A percentile compares a stretch with the other conserved stretches of the same genome.
phyloP scores from a whole-genome alignment of 2,113 vertebrate species.

The Stomatorhinus ivindoensis region DNA sequence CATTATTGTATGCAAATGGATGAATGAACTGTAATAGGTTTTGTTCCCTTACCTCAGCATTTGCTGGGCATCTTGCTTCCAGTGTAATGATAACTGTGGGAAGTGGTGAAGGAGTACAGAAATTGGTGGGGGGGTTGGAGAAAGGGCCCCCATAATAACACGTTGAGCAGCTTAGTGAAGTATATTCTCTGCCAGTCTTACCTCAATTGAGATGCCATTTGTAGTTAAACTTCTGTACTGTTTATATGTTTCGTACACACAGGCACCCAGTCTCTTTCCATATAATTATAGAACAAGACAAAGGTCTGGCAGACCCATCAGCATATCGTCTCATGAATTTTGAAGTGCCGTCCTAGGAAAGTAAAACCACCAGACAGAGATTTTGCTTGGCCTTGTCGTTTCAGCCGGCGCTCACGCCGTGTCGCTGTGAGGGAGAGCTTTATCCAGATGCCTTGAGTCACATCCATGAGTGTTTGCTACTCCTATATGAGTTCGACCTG shows the following conservation, averaged over 20 bases:
- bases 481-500: background rate
- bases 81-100: constrained; percentile 14
- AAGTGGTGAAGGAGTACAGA: constrained; percentile 7
- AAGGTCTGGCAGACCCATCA: constrained; percentile 30
- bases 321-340: constrained; percentile 21
- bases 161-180: background rate
- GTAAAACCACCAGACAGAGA: constrained; percentile 25
- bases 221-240: background rate
- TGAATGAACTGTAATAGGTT: constrained; percentile 17
- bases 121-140: background rate
- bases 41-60: constrained; percentile 35
- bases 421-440: background rate
- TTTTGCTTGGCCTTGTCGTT: constrained; percentile 28
- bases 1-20: constrained; percentile 28
- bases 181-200: background rate
- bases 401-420: background rate
- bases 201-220: constrained; percentile 28
- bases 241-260: constrained; percentile 32
- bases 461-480: background rate
- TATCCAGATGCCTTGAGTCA: background rate
- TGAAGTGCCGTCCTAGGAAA: constrained; percentile 18
- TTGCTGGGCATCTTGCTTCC: constrained; percentile 4
- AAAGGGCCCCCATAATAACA: background rate
- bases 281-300: constrained; percentile 32
- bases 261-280: constrained; percentile 43